Percentiles rank a stretch among this genome's conserved stretches.
Evolutionary conservation across 2,113 vertebrate species (phyloP).

Genomic region (Ammospiza caudacuta): DNA sequence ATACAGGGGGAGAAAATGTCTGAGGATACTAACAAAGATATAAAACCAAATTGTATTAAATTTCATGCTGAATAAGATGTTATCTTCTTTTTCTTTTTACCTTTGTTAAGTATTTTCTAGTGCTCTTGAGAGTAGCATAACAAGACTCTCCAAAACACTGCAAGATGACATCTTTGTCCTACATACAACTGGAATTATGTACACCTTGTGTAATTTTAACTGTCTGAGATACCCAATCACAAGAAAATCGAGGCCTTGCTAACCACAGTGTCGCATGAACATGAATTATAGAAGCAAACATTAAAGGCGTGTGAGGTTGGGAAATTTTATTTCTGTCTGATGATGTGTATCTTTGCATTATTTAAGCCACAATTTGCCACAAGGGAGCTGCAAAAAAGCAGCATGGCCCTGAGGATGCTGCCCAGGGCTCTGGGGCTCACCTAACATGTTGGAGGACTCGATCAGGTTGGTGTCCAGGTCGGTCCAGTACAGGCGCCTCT

Average conservation of each 20-base stretch:
- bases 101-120: neutral
- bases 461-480: slow-evolving; percentile 96
- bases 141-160: neutral
- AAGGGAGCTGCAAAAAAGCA: neutral
- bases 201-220: neutral
- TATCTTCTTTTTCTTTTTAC: neutral
- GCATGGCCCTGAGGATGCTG: fast-evolving
- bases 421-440: slow-evolving; percentile 61
- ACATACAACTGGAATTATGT: neutral
- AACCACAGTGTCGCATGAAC: neutral
- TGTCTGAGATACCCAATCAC: neutral
- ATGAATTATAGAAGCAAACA: neutral
- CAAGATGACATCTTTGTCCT: neutral
- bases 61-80: neutral
- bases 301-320: fast-evolving
- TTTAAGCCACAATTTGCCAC: neutral
- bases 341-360: neutral
- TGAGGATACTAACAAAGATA: neutral
- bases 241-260: neutral
- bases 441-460: slow-evolving; percentile 96
- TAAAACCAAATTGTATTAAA: neutral
- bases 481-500: slow-evolving; percentile 94
- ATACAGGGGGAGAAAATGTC: neutral
- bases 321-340: neutral
- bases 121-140: neutral